These are phyloP conservation scores for Drosophila santomea DNA, from an alignment of 1,140 invertebrate species.

Conservation along the genomic window DNA sequence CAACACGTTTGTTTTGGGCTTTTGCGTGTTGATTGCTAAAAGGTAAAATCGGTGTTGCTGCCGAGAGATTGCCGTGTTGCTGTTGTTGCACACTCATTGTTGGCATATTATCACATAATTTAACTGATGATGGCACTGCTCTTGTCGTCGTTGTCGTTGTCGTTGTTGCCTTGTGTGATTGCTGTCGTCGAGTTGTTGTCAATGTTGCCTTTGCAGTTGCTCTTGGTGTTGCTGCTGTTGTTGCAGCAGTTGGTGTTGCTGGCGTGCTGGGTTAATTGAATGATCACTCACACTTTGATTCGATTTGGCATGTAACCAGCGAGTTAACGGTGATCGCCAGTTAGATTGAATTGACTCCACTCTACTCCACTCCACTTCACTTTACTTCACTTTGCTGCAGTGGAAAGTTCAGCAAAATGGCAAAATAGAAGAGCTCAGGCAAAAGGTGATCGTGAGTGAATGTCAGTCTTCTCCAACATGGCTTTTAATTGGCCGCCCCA, in stretches of 20 bases:
- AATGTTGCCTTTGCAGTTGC: constrained; percentile 16
- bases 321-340: constrained; percentile 59
- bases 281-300: constrained; percentile 83
- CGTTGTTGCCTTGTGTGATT: constrained; percentile 38
- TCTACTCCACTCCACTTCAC: neutral
- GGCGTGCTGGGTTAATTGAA: constrained; percentile 78
- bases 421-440: constrained; percentile 1
- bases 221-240: constrained; percentile 13
- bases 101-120: constrained; percentile 83
- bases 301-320: constrained; percentile 66
- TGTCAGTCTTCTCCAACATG: constrained; percentile 15
- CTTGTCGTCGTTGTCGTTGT: constrained; percentile 11
- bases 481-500: constrained; percentile 16
- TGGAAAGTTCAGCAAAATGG: constrained; percentile 31
- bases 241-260: constrained; percentile 32
- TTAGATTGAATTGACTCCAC: constrained; percentile 41
- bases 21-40: constrained; percentile 79
- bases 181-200: constrained; percentile 54
- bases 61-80: constrained; percentile 15
- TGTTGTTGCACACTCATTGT: constrained; percentile 79
- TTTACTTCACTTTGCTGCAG: neutral
- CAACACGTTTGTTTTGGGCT: constrained; percentile 77
- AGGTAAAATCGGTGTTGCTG: constrained; percentile 36
- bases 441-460: constrained; percentile 48
- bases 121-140: constrained; percentile 77